Evolutionary conservation across 2,888 invertebrate species (phyloP).

Genomic region (Leptinotarsa peninsularis): DNA sequence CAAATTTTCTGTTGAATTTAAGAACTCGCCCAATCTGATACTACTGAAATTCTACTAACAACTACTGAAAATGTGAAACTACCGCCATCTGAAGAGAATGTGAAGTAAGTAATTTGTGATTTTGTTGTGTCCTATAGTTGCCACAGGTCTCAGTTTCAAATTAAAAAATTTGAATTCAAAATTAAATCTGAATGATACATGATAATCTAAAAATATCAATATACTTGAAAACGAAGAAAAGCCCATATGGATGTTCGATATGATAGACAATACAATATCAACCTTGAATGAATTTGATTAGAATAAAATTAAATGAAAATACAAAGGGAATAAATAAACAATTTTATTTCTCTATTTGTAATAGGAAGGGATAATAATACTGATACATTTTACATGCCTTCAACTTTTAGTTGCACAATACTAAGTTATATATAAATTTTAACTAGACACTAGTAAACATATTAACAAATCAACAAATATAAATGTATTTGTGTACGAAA

Average conservation of each 20-base stretch:
- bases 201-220: too few species aligned
- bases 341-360: constrained; percentile 54
- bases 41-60: background rate
- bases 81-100: too few species aligned
- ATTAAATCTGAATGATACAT: too few species aligned
- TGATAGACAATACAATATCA: too few species aligned
- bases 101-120: too few species aligned
- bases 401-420: constrained; percentile 43
- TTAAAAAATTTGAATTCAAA: too few species aligned
- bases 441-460: constrained; percentile 51
- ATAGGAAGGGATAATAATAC: constrained; percentile 63
- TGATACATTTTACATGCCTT: constrained; percentile 62
- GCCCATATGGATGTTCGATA: too few species aligned
- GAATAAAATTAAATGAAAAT: constrained; percentile 9
- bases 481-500: constrained; percentile 48
- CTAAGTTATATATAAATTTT: constrained; percentile 45
- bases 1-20: constrained; percentile 21
- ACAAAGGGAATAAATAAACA: constrained; percentile 49
- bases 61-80: too few species aligned
- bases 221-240: too few species aligned
- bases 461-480: constrained; percentile 58
- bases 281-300: background rate
- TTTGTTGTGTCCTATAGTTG: too few species aligned
- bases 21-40: background rate
- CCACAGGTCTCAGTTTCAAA: too few species aligned